A percentile compares a stretch with the other conserved stretches of the same genome.
These are phyloP conservation scores for Labia minor DNA, from an alignment of 2,888 invertebrate genomes.

Conservation along the genomic window DNA sequence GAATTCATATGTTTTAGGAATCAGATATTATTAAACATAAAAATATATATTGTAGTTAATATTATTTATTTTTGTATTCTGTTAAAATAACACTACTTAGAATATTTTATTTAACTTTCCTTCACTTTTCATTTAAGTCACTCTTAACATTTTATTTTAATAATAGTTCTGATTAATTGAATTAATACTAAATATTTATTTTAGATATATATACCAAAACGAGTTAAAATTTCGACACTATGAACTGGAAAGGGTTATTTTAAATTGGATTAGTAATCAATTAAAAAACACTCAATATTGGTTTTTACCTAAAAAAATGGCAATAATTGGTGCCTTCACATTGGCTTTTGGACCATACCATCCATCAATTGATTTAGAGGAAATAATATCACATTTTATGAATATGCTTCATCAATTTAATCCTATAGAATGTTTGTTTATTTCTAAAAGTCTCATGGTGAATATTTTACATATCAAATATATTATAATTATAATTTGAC, in stretches of 20 bases:
- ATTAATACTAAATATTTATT: too few species aligned
- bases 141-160: neutral
- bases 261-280: conserved; percentile 35
- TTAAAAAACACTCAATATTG: conserved; percentile 29
- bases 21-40: too few species aligned
- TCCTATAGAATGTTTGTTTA: neutral
- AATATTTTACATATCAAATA: too few species aligned
- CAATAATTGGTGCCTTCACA: conserved; percentile 32
- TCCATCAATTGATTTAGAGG: neutral
- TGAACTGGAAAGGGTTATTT: conserved; percentile 39
- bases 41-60: too few species aligned
- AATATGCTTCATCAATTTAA: neutral
- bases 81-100: too few species aligned
- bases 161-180: neutral
- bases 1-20: too few species aligned
- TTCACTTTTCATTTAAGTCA: neutral
- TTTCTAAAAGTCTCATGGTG: neutral
- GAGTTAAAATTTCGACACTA: conserved; percentile 41
- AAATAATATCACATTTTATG: neutral
- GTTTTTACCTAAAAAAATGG: conserved; percentile 38
- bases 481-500: too few species aligned
- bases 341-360: neutral
- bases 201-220: conserved; percentile 41
- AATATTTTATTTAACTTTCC: too few species aligned
- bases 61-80: too few species aligned